A percentile compares a stretch with the other conserved stretches of the same genome.
phyloP scores from a whole-genome alignment of 2,113 vertebrate species.

The Oreochromis tanganicae region DNA sequence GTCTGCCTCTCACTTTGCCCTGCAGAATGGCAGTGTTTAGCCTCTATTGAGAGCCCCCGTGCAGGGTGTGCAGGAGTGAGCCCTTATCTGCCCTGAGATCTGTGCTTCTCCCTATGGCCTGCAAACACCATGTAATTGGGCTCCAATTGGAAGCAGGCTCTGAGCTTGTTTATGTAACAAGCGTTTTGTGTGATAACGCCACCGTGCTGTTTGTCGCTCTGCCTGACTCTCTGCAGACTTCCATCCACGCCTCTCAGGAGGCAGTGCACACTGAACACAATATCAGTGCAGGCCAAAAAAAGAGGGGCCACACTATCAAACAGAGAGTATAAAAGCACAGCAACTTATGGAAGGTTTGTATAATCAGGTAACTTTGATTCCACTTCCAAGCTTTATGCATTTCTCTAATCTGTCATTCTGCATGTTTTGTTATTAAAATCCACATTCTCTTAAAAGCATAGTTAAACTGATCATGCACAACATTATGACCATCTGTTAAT shows the following conservation, averaged over 20 bases:
- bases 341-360: not conserved
- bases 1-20: not conserved
- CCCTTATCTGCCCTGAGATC: slow-evolving; percentile 56
- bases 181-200: slow-evolving; percentile 34
- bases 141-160: slow-evolving; percentile 50
- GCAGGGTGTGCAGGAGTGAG: slow-evolving; percentile 18
- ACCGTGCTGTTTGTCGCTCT: not conserved
- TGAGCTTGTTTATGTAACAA: slow-evolving; percentile 53
- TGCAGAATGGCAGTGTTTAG: slow-evolving; percentile 30
- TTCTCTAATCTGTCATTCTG: not conserved
- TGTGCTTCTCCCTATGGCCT: slow-evolving; percentile 43
- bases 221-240: not conserved
- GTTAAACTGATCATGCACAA: not conserved
- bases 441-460: not conserved
- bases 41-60: slow-evolving; percentile 19
- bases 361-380: not conserved
- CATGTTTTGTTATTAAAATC: not conserved
- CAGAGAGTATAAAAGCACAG: not conserved
- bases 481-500: not conserved
- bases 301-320: not conserved
- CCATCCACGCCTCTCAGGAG: not conserved
- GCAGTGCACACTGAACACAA: not conserved
- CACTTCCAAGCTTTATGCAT: not conserved
- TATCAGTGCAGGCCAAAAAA: not conserved
- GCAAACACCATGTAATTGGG: slow-evolving; percentile 53